These are phyloP conservation scores for Pollicipes pollicipes DNA, from an alignment of 1,140 invertebrate genomes.

Conservation along the genomic window DNA sequence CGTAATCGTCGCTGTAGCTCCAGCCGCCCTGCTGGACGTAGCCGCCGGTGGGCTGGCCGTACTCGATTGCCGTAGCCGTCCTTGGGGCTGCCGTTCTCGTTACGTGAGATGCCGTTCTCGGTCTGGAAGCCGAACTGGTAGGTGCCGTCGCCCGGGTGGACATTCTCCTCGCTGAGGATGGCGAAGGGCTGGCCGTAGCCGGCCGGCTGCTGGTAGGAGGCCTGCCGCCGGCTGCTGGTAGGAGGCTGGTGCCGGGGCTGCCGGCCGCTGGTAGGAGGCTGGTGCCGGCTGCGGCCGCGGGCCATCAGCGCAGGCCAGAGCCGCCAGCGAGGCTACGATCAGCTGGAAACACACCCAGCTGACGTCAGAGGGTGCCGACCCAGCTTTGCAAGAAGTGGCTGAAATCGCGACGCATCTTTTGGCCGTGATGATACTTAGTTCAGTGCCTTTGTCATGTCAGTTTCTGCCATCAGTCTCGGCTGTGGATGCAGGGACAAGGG, in stretches of 20 bases:
- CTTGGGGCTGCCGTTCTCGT: neutral
- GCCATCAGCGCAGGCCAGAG: neutral
- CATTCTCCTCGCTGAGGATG: neutral
- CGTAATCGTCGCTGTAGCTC: neutral
- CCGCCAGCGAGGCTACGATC: neutral
- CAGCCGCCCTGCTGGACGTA: neutral
- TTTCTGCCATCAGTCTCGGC: too few species aligned
- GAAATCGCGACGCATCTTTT: too few species aligned
- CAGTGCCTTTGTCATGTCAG: too few species aligned
- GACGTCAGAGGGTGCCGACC: too few species aligned
- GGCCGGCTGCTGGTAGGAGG: too few species aligned
- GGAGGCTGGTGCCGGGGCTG: too few species aligned
- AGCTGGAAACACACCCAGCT: conserved; percentile 7
- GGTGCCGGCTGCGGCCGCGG: too few species aligned
- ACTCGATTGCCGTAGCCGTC: neutral
- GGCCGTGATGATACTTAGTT: too few species aligned
- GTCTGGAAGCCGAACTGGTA: conserved; percentile 8
- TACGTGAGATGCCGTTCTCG: neutral
- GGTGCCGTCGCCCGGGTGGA: conserved; percentile 5
- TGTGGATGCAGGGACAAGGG: too few species aligned
- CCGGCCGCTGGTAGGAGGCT: too few species aligned
- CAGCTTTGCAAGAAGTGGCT: too few species aligned
- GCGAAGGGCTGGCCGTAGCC: neutral
- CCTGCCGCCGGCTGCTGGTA: too few species aligned
- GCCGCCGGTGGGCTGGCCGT: neutral